Evolutionary conservation across 2,888 invertebrate genomes (phyloP).

Genomic region (Drosophila stalkeri): DNA sequence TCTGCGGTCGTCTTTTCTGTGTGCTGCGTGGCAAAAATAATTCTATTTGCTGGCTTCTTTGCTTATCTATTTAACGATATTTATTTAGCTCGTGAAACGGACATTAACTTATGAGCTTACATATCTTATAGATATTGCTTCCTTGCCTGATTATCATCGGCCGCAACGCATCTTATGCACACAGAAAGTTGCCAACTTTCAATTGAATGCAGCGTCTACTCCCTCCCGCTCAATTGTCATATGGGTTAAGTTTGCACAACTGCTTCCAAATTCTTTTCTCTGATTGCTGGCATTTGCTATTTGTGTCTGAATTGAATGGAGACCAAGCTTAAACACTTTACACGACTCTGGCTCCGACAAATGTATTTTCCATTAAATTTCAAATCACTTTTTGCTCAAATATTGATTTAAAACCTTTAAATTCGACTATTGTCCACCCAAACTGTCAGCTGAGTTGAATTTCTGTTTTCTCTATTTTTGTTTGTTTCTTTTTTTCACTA

Average conservation of each 20-base stretch:
- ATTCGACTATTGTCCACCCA: background rate
- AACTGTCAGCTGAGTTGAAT: background rate
- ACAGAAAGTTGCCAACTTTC: background rate
- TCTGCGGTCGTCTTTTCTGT: constrained; percentile 26
- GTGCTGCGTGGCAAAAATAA: constrained; percentile 55
- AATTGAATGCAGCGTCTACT: background rate
- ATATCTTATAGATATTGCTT: constrained; percentile 26
- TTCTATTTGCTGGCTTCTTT: constrained; percentile 71
- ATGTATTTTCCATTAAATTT: background rate
- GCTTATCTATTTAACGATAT: constrained; percentile 70
- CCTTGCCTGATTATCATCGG: constrained; percentile 6
- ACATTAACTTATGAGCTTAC: constrained; percentile 60
- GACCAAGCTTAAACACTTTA: constrained; percentile 1
- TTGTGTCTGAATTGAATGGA: background rate
- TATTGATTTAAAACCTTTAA: background rate
- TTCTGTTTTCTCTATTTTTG: background rate
- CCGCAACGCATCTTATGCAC: background rate
- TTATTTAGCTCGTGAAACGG: constrained; percentile 53
- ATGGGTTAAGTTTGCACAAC: constrained; percentile 5
- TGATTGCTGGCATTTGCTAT: constrained; percentile 10
- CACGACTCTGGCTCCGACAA: background rate
- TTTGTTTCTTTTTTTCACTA: background rate
- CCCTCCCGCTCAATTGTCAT: constrained; percentile 2
- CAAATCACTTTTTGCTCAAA: background rate
- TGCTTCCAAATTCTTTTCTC: background rate